These are phyloP conservation scores for Xestia ashworthii DNA, from an alignment of 2,888 invertebrate species.

Conservation along the genomic window DNA sequence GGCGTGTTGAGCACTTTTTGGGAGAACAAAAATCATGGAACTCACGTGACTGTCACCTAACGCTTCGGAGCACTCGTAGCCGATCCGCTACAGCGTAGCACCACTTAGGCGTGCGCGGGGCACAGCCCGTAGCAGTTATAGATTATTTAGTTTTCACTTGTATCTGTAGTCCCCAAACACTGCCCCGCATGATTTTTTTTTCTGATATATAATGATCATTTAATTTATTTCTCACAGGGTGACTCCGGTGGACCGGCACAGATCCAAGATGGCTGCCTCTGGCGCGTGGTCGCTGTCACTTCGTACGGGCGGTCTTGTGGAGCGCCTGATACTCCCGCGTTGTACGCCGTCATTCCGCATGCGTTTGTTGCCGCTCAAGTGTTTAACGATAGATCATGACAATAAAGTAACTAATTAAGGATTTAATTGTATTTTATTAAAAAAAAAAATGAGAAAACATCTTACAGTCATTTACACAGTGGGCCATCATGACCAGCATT, in stretches of 20 bases:
- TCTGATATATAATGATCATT: too few species aligned
- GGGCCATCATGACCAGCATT: neutral
- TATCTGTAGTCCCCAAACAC: too few species aligned
- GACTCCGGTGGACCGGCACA: constrained; percentile 87
- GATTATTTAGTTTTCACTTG: too few species aligned
- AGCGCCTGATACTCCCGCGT: constrained; percentile 82
- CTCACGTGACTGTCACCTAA: too few species aligned
- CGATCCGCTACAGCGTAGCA: too few species aligned
- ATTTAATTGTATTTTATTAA: neutral
- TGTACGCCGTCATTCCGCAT: constrained; percentile 78
- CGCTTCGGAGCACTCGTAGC: too few species aligned
- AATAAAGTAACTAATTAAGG: constrained; percentile 12
- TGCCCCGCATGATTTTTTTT: too few species aligned
- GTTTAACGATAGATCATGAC: constrained; percentile 44
- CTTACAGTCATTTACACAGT: neutral
- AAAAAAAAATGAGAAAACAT: too few species aligned
- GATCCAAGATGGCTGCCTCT: constrained; percentile 82
- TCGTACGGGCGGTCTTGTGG: constrained; percentile 85
- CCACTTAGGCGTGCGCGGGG: too few species aligned
- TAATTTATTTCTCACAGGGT: constrained; percentile 76
- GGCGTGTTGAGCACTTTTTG: too few species aligned
- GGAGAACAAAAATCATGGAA: too few species aligned
- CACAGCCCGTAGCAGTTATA: too few species aligned
- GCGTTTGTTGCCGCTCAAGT: constrained; percentile 72
- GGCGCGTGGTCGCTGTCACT: constrained; percentile 85